These are phyloP conservation scores for Hystrix cristata DNA, from an alignment of 2,113 vertebrate species.

Conservation along the genomic window DNA sequence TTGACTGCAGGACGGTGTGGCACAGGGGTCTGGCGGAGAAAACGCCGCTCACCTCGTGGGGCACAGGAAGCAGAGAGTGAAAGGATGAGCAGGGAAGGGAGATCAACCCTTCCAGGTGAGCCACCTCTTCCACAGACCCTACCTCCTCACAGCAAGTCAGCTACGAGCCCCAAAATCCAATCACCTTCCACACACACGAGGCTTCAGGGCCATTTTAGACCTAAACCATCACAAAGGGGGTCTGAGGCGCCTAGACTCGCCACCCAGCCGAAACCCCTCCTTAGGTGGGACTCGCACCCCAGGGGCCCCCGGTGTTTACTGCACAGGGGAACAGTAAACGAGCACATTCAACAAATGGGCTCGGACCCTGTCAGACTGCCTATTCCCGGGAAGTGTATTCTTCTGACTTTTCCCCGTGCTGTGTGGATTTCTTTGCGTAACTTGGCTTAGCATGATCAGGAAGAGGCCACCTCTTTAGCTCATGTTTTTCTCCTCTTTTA, in stretches of 20 bases:
- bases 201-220: background rate
- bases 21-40: background rate
- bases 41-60: background rate
- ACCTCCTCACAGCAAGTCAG: background rate
- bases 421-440: background rate
- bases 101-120: background rate
- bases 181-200: background rate
- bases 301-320: background rate
- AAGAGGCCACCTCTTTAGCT: background rate
- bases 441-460: background rate
- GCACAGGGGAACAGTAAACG: background rate
- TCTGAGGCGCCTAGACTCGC: background rate
- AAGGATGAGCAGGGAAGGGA: background rate
- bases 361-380: background rate
- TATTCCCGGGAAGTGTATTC: background rate
- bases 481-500: background rate
- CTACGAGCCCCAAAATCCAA: background rate
- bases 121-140: background rate
- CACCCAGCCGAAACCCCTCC: background rate
- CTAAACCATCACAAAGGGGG: background rate
- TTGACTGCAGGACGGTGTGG: background rate
- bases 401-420: background rate
- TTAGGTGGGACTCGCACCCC: background rate
- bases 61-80: background rate
- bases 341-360: background rate